A percentile compares a stretch with the other conserved stretches of the same genome.
Conservation (phyloP, 2,113 vertebrate species). For the Anseranas semipalmata region DNA sequence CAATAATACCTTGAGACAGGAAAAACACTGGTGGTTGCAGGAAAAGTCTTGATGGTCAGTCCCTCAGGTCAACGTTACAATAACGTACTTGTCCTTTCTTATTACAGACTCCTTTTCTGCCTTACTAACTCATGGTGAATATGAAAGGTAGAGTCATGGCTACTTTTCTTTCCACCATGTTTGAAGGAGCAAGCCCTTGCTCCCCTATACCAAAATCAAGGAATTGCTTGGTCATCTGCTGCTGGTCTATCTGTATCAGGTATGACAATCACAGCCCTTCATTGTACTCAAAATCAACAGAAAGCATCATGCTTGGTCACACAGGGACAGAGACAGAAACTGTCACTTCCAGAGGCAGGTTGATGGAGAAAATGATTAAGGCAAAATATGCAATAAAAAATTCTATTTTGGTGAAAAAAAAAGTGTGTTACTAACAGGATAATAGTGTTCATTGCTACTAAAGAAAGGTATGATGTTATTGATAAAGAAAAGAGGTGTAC, state of each 20-base stretch:
- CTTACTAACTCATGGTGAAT: background rate
- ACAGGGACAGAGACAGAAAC: background rate
- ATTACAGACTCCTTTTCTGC: background rate
- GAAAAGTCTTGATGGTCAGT: background rate
- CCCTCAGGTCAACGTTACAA: background rate
- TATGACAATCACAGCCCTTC: background rate
- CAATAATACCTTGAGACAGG: background rate
- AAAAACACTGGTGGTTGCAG: rapidly evolving
- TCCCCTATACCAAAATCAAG: background rate
- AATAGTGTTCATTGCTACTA: background rate
- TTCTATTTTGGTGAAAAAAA: background rate
- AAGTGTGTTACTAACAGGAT: background rate
- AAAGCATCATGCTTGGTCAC: background rate
- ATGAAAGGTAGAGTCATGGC: background rate
- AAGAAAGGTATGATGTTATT: background rate
- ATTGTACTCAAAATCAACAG: background rate
- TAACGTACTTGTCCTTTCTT: background rate
- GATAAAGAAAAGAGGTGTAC: background rate
- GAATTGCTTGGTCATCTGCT: background rate
- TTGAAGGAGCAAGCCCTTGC: background rate
- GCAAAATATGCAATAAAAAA: background rate
- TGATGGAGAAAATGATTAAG: background rate
- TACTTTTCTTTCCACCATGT: background rate
- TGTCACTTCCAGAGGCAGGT: background rate
- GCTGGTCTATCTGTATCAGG: background rate